Evolutionary conservation across 2,888 invertebrate species (phyloP), one percentile per base, ranked within the genome.

Genomic region (Gastracanthus pulcherrimus): DNA sequence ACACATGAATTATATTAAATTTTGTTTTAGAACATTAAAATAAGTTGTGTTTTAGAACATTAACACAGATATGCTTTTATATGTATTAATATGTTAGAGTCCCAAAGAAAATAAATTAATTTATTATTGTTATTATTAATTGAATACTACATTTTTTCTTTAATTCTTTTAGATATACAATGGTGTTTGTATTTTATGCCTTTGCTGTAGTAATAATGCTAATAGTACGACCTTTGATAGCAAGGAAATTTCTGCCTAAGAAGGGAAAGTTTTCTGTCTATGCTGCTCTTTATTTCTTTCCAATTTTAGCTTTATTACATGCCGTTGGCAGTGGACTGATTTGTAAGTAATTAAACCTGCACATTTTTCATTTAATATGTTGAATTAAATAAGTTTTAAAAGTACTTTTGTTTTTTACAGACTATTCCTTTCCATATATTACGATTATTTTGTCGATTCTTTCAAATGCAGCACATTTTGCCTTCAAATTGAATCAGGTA

Each of bases 341-440:
- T 88, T 98, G 98, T 97, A 93, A 95, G 96, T 93, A 80, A 51
- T 48, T 74, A 4, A 55, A 13, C 34, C 45, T 26, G 6, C 5
- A 45, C 13, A 7, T 41, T 36, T 36, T 67, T 31, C 19, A 34
- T 34, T 23, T 36, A 60, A 70, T 70, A 60, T 45, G n/a, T 38
- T 51, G 41, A 38, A 76, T 48, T 62, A 55, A 26, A 34, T 55
- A 23, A 41, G 19, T 34, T 29, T 51, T 70, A n/a, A 55, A 72
- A n/a, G 19, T 0, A 72, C 75, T 66, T 38, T 72, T 80, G 67
- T 75, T 74, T 69, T 55, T 71, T 81, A 58, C 94, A 98, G 98
- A 98, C 94, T 98, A 97, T 90, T 95, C 97, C 0, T 99, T 98
- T 92, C 98, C 99, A 0, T 98, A 98, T 91, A 95, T 98, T 83